These are phyloP conservation scores for Callorhinus ursinus DNA, from an alignment of 2,113 vertebrate species.

Conservation along the genomic window DNA sequence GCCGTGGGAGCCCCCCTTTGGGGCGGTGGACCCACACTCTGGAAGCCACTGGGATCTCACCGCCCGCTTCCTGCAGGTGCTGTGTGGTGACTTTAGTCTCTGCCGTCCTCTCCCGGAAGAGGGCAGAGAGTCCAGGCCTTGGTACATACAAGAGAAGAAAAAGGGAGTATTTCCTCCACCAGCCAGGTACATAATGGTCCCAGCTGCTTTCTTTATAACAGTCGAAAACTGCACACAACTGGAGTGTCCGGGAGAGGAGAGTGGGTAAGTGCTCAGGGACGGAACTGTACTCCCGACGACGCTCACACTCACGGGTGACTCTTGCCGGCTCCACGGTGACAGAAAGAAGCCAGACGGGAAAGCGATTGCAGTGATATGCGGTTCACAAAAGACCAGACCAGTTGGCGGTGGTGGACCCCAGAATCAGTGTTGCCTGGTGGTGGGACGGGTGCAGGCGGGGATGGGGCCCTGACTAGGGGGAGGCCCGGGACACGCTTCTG, in stretches of 20 bases:
- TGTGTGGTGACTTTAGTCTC: background rate
- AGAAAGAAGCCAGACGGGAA: background rate
- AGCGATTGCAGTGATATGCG: background rate
- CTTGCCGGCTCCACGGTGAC: background rate
- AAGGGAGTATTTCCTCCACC: background rate
- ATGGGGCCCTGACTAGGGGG: background rate
- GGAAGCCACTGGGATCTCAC: too few relatives aligned
- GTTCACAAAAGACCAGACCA: background rate
- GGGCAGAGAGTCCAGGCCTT: background rate
- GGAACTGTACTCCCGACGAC: background rate
- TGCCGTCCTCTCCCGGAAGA: background rate
- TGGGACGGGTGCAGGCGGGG: fast-evolving
- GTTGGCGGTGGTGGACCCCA: background rate
- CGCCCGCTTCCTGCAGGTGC: background rate
- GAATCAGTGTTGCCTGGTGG: background rate
- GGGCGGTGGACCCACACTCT: too few relatives aligned
- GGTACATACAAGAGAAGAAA: background rate
- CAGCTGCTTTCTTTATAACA: background rate
- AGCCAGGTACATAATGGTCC: background rate
- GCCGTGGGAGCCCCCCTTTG: fast-evolving
- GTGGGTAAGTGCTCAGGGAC: background rate
- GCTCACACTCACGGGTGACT: background rate
- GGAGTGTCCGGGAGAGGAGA: background rate
- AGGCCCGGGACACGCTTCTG: background rate
- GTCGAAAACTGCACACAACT: background rate